Conservation (phyloP, 1,140 invertebrate species). For the Pectinophora gossypiella region DNA sequence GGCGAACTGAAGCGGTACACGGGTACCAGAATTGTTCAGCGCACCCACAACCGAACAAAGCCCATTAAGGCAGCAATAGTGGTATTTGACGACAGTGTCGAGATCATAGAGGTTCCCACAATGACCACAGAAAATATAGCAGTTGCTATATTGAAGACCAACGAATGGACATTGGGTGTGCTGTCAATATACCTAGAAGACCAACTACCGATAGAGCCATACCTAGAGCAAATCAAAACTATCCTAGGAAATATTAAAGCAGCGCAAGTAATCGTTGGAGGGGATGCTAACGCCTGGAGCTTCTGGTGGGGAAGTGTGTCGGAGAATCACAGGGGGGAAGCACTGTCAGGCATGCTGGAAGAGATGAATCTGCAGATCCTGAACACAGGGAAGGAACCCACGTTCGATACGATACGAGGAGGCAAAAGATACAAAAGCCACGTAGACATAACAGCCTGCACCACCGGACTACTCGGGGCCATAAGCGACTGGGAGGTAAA, state of each 20-base stretch:
- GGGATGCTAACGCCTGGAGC: conserved; percentile 25
- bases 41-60: background rate
- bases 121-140: background rate
- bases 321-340: no score
- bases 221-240: conserved; percentile 7
- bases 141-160: background rate
- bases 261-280: conserved; percentile 10
- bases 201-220: background rate
- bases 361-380: no score
- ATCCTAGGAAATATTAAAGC: background rate
- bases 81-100: conserved; percentile 6
- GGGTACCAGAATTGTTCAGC: conserved; percentile 9
- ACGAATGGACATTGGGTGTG: background rate
- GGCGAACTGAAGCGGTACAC: background rate
- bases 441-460: no score
- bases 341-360: no score
- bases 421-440: no score
- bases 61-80: conserved; percentile 13
- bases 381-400: no score
- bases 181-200: no score
- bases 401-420: no score
- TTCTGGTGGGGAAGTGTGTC: no score
- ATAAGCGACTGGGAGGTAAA: no score
- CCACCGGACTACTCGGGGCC: no score
- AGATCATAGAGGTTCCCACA: conserved; percentile 5